Evolutionary conservation across 2,113 vertebrate species (phyloP).

Genomic region (Chionomys nivalis): DNA sequence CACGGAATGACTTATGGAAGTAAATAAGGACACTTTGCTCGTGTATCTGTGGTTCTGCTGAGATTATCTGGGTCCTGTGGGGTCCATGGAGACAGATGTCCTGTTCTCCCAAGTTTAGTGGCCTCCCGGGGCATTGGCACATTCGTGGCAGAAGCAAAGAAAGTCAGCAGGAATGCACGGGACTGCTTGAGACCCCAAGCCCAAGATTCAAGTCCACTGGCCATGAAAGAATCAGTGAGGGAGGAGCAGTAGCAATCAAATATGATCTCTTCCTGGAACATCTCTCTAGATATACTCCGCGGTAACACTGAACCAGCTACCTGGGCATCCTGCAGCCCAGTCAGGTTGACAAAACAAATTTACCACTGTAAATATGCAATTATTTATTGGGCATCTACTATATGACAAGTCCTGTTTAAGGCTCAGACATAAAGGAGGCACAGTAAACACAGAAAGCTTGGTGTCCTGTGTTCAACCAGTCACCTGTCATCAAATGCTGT

Average conservation of each 20-base stretch:
- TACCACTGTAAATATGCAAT: neutral
- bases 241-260: neutral
- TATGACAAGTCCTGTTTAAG: neutral
- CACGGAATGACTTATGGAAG: constrained; percentile 1
- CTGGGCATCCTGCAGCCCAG: neutral
- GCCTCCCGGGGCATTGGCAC: neutral
- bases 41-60: neutral
- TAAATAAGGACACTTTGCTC: neutral
- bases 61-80: neutral
- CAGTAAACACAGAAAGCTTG: neutral
- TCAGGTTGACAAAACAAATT: neutral
- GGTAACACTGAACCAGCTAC: neutral
- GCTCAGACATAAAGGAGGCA: neutral
- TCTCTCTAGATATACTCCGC: neutral
- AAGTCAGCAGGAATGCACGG: neutral
- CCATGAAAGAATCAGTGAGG: constrained; percentile 3
- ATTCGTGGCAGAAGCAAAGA: neutral
- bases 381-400: neutral
- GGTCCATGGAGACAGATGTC: neutral
- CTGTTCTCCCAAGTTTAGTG: neutral
- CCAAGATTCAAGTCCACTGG: neutral
- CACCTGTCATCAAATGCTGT: neutral
- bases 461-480: neutral
- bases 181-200: neutral
- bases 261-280: neutral